Conservation (phyloP, 2,113 vertebrate genomes). For the Corythornis madagascariensis region DNA sequence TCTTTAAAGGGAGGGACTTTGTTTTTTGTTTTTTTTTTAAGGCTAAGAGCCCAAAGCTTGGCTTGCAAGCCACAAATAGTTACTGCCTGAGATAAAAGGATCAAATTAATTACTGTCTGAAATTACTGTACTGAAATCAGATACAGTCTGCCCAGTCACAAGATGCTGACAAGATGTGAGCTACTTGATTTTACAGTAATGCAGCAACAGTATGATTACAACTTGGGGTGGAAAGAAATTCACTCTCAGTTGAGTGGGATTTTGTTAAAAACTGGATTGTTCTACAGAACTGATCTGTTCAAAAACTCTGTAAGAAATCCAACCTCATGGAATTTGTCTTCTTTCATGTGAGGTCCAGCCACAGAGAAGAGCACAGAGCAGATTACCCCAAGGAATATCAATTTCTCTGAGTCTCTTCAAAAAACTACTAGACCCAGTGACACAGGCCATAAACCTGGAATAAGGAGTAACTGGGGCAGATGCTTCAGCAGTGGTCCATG, state of each 20-base stretch:
- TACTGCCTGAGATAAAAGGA: constrained; percentile 25
- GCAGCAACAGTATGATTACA: neutral
- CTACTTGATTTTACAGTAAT: neutral
- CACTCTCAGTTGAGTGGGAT: neutral
- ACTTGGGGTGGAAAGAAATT: neutral
- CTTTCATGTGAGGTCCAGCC: neutral
- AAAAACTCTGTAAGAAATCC: neutral
- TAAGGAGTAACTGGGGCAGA: neutral
- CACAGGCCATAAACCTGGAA: neutral
- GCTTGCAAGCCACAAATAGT: constrained; percentile 17
- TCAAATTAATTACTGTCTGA: constrained; percentile 37
- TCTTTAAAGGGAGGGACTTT: neutral
- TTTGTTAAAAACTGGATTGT: neutral
- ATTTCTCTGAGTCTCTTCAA: neutral
- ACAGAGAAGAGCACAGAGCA: neutral
- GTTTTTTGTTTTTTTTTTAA: neutral
- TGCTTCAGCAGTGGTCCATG: neutral
- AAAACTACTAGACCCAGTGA: neutral
- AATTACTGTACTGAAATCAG: constrained; percentile 25
- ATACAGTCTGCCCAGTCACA: constrained; percentile 33
- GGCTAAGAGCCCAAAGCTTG: neutral
- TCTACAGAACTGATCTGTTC: neutral
- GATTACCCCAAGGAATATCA: neutral
- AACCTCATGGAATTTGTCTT: neutral
- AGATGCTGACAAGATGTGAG: neutral